phyloP scores from a whole-genome alignment of 2,797 vertebrate species.

The Sebastes minor region DNA sequence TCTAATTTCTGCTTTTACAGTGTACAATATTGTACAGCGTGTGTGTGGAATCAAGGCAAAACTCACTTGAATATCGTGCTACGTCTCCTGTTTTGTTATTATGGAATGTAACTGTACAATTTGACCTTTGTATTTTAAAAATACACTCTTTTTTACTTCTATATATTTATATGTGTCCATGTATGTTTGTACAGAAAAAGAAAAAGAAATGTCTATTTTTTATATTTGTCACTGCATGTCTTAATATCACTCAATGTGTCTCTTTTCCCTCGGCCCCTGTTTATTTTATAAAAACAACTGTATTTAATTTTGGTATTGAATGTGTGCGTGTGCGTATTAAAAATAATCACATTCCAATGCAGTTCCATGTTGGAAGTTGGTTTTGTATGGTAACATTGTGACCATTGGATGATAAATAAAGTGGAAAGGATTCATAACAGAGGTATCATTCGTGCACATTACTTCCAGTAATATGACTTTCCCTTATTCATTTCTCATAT shows the following conservation, averaged over 20 bases:
- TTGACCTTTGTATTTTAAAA: conserved; percentile 99
- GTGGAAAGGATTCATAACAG: conserved; percentile 50
- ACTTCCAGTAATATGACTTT: not conserved
- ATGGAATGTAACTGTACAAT: conserved; percentile 97
- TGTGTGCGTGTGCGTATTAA: conserved; percentile 52
- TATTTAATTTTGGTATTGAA: conserved; percentile 79
- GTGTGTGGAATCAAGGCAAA: conserved; percentile 88
- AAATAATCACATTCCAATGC: conserved; percentile 69
- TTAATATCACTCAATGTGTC: conserved; percentile 70
- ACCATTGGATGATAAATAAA: conserved; percentile 77
- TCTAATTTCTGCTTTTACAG: conserved; percentile 89
- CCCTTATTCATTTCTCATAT: not conserved
- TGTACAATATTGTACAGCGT: conserved; percentile 84
- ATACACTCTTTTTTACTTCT: conserved; percentile 97
- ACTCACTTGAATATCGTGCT: conserved; percentile 93
- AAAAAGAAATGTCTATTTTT: conserved; percentile 98
- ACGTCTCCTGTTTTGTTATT: conserved; percentile 85
- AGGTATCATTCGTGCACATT: not conserved
- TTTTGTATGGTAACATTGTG: conserved; percentile 76
- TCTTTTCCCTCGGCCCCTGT: conserved; percentile 28
- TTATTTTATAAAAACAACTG: conserved; percentile 74
- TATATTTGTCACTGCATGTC: conserved; percentile 88
- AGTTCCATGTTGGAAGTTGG: conserved; percentile 73
- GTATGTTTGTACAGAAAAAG: conserved; percentile 86
- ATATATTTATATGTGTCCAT: conserved; percentile 87